Conservation (phyloP, 2,113 vertebrate genomes). For the Mellivora capensis region DNA sequence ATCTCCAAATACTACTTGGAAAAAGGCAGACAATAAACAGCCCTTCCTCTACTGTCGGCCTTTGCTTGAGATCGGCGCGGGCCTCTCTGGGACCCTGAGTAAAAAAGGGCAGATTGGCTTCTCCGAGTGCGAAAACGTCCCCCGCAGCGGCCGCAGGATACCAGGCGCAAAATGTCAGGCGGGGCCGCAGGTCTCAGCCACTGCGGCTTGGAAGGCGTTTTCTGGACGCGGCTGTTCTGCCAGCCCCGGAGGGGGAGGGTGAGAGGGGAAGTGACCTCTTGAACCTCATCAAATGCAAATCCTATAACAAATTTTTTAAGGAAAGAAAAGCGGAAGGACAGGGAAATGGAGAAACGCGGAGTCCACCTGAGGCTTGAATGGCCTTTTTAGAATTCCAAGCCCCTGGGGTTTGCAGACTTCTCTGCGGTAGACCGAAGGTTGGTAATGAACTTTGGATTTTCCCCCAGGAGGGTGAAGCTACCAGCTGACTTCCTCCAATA, state of each 20-base stretch:
- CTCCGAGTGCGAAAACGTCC: not conserved
- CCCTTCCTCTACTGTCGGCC: fast-evolving
- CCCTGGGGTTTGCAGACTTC: not conserved
- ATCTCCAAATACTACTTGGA: not conserved
- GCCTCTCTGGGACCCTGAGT: not conserved
- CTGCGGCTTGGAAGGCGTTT: fast-evolving
- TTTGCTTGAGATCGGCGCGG: not conserved
- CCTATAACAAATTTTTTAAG: not conserved
- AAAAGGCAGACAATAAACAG: not conserved
- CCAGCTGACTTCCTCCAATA: constrained; percentile 23
- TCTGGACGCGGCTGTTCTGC: not conserved
- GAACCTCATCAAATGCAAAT: constrained; percentile 44
- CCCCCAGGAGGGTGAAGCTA: not conserved
- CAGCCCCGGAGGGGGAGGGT: fast-evolving
- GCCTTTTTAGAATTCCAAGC: not conserved
- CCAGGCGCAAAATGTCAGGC: not conserved
- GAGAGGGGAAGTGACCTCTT: constrained; percentile 18
- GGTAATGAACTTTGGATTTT: not conserved
- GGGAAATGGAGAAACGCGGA: not conserved
- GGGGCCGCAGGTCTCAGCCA: fast-evolving
- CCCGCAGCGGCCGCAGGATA: not conserved
- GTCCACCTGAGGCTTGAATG: constrained; percentile 27
- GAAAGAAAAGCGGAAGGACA: not conserved
- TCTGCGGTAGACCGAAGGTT: not conserved
- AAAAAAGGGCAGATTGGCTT: not conserved